phyloP scores from a whole-genome alignment of 2,888 invertebrate species.

The Heliconius erato region DNA sequence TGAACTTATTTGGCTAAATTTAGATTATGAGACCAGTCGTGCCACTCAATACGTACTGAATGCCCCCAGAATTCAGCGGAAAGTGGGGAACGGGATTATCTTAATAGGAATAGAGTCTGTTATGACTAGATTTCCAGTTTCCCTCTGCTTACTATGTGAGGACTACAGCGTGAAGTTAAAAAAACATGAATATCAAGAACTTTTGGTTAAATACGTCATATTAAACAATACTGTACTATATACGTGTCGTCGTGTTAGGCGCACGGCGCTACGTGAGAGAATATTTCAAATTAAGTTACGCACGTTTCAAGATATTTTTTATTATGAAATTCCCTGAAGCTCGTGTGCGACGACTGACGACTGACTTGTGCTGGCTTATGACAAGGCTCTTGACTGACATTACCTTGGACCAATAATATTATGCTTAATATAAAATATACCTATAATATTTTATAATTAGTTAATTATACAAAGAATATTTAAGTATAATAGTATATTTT shows the following conservation, averaged over 20 bases:
- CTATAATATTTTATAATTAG: too few relatives aligned
- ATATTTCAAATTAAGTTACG: slow-evolving; percentile 12
- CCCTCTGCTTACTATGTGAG: too few relatives aligned
- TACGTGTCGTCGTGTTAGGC: too few relatives aligned
- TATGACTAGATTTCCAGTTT: too few relatives aligned
- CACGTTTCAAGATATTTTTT: slow-evolving; percentile 22
- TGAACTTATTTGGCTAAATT: not conserved
- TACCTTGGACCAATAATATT: slow-evolving; percentile 1
- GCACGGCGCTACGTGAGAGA: not conserved
- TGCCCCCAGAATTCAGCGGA: too few relatives aligned
- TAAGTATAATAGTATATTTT: not conserved
- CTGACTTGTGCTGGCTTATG: slow-evolving; percentile 7
- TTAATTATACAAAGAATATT: too few relatives aligned
- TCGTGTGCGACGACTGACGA: slow-evolving; percentile 13
- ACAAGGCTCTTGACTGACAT: not conserved
- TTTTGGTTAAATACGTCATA: not conserved
- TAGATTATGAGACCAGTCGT: not conserved
- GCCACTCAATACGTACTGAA: too few relatives aligned
- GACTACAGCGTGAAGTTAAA: too few relatives aligned
- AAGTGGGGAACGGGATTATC: too few relatives aligned
- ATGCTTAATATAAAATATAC: too few relatives aligned
- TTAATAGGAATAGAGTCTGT: too few relatives aligned
- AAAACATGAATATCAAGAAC: not conserved
- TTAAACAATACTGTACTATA: not conserved
- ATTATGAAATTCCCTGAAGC: slow-evolving; percentile 14